Evolutionary conservation across 1,140 invertebrate genomes (phyloP).

Genomic region (Melipona quadrifasciata): DNA sequence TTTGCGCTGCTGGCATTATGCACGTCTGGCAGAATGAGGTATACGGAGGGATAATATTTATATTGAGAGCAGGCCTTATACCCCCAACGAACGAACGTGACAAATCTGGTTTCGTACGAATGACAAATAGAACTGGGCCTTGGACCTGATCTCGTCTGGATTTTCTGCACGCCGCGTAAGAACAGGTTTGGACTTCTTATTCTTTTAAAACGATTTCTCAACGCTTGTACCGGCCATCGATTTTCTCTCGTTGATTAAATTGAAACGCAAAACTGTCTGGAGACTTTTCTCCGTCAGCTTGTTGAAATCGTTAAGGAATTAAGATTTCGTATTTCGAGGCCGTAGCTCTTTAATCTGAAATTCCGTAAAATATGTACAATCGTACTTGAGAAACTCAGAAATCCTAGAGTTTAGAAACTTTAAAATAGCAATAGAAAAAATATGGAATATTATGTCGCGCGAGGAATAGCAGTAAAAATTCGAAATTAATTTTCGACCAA

Average conservation of each 20-base stretch:
- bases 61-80: constrained; percentile 58
- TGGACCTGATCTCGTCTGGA: constrained; percentile 46
- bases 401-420: too few species aligned
- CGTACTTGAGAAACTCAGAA: too few species aligned
- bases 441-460: too few species aligned
- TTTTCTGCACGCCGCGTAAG: not conserved
- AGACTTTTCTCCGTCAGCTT: too few species aligned
- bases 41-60: constrained; percentile 66
- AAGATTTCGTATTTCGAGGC: too few species aligned
- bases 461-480: too few species aligned
- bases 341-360: too few species aligned
- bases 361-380: too few species aligned
- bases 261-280: too few species aligned
- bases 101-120: constrained; percentile 65
- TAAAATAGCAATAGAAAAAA: too few species aligned
- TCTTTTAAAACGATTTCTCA: not conserved
- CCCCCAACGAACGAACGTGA: constrained; percentile 65
- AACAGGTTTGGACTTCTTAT: not conserved
- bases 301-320: not conserved
- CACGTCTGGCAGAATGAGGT: constrained; percentile 40
- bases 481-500: too few species aligned
- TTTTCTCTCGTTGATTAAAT: not conserved
- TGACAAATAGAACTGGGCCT: constrained; percentile 53
- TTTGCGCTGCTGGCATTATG: constrained; percentile 67
- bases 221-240: not conserved